Base-by-base conservation (phyloP, 2,888 invertebrate species). In the Ditula angustiorana region DNA sequence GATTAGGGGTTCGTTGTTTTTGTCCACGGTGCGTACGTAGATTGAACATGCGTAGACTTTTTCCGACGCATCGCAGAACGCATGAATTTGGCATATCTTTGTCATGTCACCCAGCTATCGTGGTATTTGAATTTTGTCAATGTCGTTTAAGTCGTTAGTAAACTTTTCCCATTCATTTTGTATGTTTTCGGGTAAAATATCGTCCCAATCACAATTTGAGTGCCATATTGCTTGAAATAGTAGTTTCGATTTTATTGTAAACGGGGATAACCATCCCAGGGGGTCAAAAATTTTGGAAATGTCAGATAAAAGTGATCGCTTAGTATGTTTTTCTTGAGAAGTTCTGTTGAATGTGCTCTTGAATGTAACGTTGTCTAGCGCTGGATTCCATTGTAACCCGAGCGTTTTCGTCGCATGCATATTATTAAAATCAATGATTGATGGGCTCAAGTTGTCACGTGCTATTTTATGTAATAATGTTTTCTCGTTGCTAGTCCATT, bases 401-500 rank as follows among this genome's bases (percentile, higher is more conserved):
- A 44, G 8, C 10, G 30, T 30, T 30, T 30, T 30, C 10, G 8
- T 30, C n/a, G n/a, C n/a, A n/a, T n/a, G n/a, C n/a, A n/a, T n/a
- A n/a, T n/a, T n/a, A n/a, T n/a, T n/a, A n/a, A n/a, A n/a, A n/a
- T n/a, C n/a, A n/a, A n/a, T n/a, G n/a, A n/a, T n/a, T n/a, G n/a
- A n/a, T n/a, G n/a, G n/a, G n/a, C n/a, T n/a, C n/a, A n/a, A n/a
- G n/a, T n/a, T n/a, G n/a, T n/a, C n/a, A n/a, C n/a, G n/a, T n/a
- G n/a, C n/a, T n/a, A n/a, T n/a, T n/a, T n/a, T n/a, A n/a, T n/a
- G n/a, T n/a, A n/a, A n/a, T n/a, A n/a, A n/a, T n/a, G n/a, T n/a
- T n/a, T n/a, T n/a, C 1, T 53, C 28, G 19, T 69, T 69, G 33
- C 65, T 67, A 4, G 65, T 61, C 65, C 69, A 67, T 30, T 67